Evolutionary conservation across 2,888 invertebrate species (phyloP).

Genomic region (Zonitis immaculata): DNA sequence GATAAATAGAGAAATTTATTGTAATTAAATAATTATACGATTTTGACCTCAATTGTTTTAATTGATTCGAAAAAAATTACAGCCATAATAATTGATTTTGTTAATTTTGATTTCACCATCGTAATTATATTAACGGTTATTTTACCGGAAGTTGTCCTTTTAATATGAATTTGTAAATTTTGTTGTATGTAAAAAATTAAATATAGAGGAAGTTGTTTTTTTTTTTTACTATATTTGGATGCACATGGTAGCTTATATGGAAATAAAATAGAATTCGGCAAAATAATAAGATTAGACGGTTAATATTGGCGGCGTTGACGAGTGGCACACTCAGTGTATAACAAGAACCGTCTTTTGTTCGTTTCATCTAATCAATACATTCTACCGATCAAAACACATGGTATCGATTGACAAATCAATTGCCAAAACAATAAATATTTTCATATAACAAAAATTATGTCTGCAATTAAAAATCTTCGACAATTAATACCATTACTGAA

Average conservation of each 20-base stretch:
- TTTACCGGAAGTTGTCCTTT: no score
- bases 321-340: background rate
- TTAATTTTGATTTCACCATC: no score
- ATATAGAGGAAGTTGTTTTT: background rate
- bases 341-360: conserved; percentile 2
- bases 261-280: conserved; percentile 1
- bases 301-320: background rate
- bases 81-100: no score
- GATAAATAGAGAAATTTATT: no score
- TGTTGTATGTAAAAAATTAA: background rate
- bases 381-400: conserved; percentile 3
- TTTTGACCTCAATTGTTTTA: no score
- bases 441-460: background rate
- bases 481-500: conserved; percentile 32
- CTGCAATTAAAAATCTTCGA: conserved; percentile 8
- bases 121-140: no score
- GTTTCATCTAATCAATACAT: background rate
- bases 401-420: background rate
- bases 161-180: no score
- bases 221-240: conserved; percentile 5
- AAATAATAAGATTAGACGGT: no score
- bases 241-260: conserved; percentile 9
- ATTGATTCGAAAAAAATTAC: no score
- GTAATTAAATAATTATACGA: no score
- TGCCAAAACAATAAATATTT: background rate